Conservation (phyloP, 1,140 invertebrate species). For the Harlomillsia oculata region DNA sequence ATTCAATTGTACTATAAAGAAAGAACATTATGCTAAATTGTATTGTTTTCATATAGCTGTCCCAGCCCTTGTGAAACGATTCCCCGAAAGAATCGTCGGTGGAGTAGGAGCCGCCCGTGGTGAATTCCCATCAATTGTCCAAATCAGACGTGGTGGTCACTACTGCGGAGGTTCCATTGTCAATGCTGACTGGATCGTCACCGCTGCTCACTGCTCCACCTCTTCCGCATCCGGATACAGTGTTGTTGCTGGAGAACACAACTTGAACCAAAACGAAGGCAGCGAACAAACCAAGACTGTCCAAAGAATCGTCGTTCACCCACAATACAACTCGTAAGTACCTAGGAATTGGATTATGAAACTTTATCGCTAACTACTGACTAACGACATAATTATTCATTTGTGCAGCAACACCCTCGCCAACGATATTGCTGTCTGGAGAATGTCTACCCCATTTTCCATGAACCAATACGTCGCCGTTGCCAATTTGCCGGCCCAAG, state of each 20-base stretch:
- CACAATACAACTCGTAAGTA: constrained; percentile 13
- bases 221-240: neutral
- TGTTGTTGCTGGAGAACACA: constrained; percentile 22
- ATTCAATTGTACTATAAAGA: neutral
- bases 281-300: constrained; percentile 14
- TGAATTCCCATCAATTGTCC: constrained; percentile 35
- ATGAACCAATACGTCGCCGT: constrained; percentile 38
- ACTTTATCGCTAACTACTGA: neutral
- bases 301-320: constrained; percentile 8
- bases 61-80: neutral
- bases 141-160: constrained; percentile 19
- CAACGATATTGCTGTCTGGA: constrained; percentile 46
- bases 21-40: neutral
- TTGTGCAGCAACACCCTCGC: constrained; percentile 39
- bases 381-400: too few relatives aligned
- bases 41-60: neutral
- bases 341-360: neutral
- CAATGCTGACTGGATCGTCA: constrained; percentile 25
- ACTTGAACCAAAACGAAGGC: constrained; percentile 5
- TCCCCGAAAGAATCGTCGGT: constrained; percentile 33
- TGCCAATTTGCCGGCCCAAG: constrained; percentile 40
- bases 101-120: constrained; percentile 30
- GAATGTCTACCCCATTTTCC: constrained; percentile 39
- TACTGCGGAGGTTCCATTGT: constrained; percentile 28
- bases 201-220: constrained; percentile 20